These are phyloP conservation scores for Anableps anableps DNA, from an alignment of 2,797 vertebrate genomes.

Conservation along the genomic window DNA sequence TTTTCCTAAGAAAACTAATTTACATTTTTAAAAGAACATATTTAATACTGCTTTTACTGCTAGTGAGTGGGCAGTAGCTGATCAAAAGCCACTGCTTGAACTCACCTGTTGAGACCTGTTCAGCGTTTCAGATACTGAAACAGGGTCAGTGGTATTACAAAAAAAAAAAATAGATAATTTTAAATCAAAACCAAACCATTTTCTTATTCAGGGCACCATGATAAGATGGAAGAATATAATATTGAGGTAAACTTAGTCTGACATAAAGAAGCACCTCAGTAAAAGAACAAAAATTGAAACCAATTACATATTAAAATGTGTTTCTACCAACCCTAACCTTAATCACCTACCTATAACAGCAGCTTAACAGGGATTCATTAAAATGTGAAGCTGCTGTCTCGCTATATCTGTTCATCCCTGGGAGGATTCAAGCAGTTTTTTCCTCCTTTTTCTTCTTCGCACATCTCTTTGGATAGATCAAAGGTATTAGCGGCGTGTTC, in stretches of 20 bases:
- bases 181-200: neutral
- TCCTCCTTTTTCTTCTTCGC: conserved; percentile 41
- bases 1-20: neutral
- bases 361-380: conserved; percentile 39
- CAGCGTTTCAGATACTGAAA: neutral
- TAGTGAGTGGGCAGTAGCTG: neutral
- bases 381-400: conserved; percentile 37
- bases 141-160: neutral
- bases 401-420: neutral
- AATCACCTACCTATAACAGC: conserved; percentile 25
- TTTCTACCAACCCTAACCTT: conserved; percentile 20
- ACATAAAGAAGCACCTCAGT: neutral
- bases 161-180: neutral
- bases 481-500: conserved; percentile 65
- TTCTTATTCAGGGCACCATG: neutral
- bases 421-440: neutral
- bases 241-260: neutral
- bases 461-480: conserved; percentile 67
- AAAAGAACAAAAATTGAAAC: conserved; percentile 1
- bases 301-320: conserved; percentile 23
- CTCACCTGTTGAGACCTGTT: neutral
- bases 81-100: neutral
- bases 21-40: neutral
- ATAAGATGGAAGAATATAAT: conserved; percentile 5
- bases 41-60: neutral